Percentiles rank a stretch among this genome's conserved stretches.
Evolutionary conservation across 64 coral and sea anemone species (phyloP).

Genomic region (Porites australiensis): DNA sequence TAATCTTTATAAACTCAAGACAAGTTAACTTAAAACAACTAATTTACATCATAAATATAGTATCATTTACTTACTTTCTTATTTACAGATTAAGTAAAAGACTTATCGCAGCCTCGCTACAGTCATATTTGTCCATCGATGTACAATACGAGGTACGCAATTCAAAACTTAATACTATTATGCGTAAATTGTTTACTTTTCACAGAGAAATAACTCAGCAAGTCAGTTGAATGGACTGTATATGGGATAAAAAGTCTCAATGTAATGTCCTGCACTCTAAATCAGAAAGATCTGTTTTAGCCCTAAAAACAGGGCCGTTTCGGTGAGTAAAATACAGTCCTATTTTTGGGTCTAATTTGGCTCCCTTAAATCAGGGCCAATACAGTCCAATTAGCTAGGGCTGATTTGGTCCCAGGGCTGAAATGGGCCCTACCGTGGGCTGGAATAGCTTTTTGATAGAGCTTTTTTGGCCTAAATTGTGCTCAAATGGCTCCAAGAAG

Average conservation of each 20-base stretch:
- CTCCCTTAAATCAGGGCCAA: no score
- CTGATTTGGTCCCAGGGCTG: no score
- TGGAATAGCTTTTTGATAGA: no score
- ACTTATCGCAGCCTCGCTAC: constrained; percentile 44
- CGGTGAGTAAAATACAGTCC: no score
- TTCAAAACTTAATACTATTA: background rate
- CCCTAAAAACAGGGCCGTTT: no score
- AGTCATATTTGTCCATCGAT: constrained; percentile 92
- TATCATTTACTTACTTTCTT: background rate
- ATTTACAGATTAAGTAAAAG: constrained; percentile 51
- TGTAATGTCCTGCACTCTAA: background rate
- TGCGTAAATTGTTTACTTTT: background rate
- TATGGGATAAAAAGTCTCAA: background rate
- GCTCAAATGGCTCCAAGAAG: no score
- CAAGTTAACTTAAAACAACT: background rate
- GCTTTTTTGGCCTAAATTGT: no score
- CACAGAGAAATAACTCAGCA: background rate
- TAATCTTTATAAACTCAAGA: background rate
- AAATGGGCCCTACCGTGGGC: no score
- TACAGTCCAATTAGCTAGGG: no score
- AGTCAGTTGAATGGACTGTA: background rate
- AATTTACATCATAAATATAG: background rate
- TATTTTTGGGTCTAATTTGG: no score
- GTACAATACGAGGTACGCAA: constrained; percentile 92
- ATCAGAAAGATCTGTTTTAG: no score